A percentile compares a stretch with the other conserved stretches of the same genome.
phyloP scores from a whole-genome alignment of 2,113 vertebrate species.

The Motacilla tschutschensis region DNA sequence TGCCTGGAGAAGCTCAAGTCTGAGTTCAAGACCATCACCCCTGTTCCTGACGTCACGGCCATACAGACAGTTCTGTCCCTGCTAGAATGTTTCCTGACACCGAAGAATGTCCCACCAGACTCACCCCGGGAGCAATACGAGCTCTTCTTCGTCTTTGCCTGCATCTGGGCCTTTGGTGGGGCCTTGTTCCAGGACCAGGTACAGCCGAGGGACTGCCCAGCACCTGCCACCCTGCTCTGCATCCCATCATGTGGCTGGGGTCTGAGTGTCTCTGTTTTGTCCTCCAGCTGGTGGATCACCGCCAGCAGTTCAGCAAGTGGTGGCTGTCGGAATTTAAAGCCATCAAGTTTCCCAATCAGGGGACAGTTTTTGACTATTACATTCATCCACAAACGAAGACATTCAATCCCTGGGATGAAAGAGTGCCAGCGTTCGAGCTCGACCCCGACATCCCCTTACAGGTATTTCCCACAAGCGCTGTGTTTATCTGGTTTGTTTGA shows the following conservation, averaged over 20 bases:
- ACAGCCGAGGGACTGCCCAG: rapidly evolving
- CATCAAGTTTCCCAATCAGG: conserved; percentile 76
- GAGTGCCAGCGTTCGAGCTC: conserved; percentile 69
- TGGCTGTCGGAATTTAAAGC: conserved; percentile 77
- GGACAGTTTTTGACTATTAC: conserved; percentile 79
- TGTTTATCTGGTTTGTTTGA: background rate
- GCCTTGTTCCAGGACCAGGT: conserved; percentile 82
- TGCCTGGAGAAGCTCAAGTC: conserved; percentile 75
- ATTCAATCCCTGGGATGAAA: conserved; percentile 74
- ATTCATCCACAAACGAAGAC: conserved; percentile 66
- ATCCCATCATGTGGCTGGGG: no score
- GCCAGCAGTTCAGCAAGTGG: conserved; percentile 79
- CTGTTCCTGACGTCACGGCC: conserved; percentile 65
- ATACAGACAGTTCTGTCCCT: conserved; percentile 72
- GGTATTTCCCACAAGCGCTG: conserved; percentile 2
- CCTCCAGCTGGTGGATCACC: conserved; percentile 72
- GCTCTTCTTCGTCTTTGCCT: conserved; percentile 77
- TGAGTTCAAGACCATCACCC: conserved; percentile 74
- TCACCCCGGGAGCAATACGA: conserved; percentile 76
- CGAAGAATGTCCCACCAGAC: conserved; percentile 60
- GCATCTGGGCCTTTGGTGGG: conserved; percentile 77
- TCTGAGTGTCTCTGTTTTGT: background rate
- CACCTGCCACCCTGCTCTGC: background rate
- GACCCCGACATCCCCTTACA: conserved; percentile 69
- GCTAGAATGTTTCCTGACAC: conserved; percentile 76